Evolutionary conservation across 1,140 invertebrate species (phyloP).

Genomic region (Idris sp.): DNA sequence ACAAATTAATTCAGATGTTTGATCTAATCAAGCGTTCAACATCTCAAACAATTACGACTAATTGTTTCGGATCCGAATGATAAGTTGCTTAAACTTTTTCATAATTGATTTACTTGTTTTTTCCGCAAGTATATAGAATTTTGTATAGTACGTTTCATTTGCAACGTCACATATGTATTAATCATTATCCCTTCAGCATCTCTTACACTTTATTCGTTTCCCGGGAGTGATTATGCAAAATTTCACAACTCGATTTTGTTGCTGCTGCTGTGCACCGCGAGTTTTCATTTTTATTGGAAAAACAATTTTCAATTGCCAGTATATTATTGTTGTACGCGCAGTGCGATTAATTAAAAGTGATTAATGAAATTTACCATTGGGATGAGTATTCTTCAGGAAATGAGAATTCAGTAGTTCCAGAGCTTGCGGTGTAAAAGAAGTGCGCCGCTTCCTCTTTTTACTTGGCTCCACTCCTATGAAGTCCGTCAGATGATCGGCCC

Average conservation of each 20-base stretch:
- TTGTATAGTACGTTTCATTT: conserved; percentile 3
- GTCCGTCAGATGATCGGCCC: conserved; percentile 94
- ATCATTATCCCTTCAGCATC: conserved; percentile 18
- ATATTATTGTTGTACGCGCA: conserved; percentile 12
- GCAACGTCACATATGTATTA: not conserved
- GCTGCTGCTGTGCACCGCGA: no score
- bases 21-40: no score
- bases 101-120: no score
- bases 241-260: conserved; percentile 10
- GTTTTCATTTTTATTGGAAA: conserved; percentile 19
- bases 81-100: no score
- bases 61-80: no score
- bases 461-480: conserved; percentile 97
- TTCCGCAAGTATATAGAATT: no score
- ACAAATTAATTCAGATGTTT: no score
- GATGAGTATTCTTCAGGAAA: conserved; percentile 98
- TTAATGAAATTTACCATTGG: conserved; percentile 87
- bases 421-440: conserved; percentile 97
- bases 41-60: no score
- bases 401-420: conserved; percentile 95
- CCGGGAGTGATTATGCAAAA: conserved; percentile 22
- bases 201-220: conserved; percentile 11
- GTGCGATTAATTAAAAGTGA: conserved; percentile 25
- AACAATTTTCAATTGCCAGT: conserved; percentile 22
- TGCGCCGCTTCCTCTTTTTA: conserved; percentile 96